Percentiles rank a stretch among this genome's conserved stretches.
phyloP scores from a whole-genome alignment of 2,888 invertebrate genomes.

The Parelbella ahira region DNA sequence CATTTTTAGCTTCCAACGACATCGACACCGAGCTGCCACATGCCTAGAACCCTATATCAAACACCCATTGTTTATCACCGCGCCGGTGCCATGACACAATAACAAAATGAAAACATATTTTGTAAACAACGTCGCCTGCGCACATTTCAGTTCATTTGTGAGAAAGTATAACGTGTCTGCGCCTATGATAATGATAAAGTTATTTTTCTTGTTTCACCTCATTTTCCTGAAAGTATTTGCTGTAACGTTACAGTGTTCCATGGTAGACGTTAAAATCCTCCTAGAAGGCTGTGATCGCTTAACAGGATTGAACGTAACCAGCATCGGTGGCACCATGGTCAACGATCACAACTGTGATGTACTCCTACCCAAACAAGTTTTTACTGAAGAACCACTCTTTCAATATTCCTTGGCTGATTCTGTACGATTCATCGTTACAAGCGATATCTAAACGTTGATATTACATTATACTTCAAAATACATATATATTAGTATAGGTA shows the following conservation, averaged over 20 bases:
- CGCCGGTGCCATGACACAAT: too few relatives aligned
- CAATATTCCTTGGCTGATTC: conserved; percentile 60
- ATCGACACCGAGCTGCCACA: too few relatives aligned
- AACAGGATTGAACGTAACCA: conserved; percentile 62
- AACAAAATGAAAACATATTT: conserved; percentile 2
- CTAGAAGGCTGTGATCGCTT: conserved; percentile 64
- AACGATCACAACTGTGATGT: conserved; percentile 74
- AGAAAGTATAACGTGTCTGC: neutral
- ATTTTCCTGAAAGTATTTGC: conserved; percentile 28
- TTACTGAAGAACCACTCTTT: conserved; percentile 67
- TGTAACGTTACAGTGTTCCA: conserved; percentile 43
- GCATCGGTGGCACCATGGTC: conserved; percentile 64
- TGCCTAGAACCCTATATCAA: too few relatives aligned
- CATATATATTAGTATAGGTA: too few relatives aligned
- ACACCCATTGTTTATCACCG: too few relatives aligned
- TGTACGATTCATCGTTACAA: too few relatives aligned
- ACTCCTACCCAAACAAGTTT: conserved; percentile 68
- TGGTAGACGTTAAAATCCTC: conserved; percentile 58
- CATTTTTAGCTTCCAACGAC: too few relatives aligned
- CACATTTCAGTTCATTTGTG: neutral
- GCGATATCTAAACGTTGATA: too few relatives aligned
- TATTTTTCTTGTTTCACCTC: conserved; percentile 21
- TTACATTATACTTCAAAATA: too few relatives aligned
- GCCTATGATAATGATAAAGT: neutral
- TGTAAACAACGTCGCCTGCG: conserved; percentile 3